A percentile compares a stretch with the other conserved stretches of the same genome.
phyloP scores from a whole-genome alignment of 1,140 invertebrate genomes.

The Drosophila ironensis region DNA sequence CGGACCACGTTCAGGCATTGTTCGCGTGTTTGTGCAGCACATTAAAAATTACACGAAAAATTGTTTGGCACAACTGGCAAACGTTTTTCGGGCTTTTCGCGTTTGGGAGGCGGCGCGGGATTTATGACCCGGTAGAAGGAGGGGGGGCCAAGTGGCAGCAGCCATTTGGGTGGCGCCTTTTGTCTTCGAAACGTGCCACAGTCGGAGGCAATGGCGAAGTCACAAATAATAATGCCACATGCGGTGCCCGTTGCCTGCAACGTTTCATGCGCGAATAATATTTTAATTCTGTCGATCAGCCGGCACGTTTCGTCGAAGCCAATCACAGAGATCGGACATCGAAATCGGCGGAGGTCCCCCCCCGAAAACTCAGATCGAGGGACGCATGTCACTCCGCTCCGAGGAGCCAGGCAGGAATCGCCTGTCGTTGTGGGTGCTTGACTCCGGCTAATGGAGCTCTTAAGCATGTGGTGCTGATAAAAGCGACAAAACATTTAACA shows the following conservation, averaged over 20 bases:
- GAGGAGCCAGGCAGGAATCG: conserved; percentile 9
- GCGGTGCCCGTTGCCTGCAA: conserved; percentile 60
- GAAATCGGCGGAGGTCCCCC: conserved; percentile 35
- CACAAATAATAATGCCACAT: conserved; percentile 64
- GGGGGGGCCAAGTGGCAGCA: conserved; percentile 38
- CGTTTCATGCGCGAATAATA: conserved; percentile 67
- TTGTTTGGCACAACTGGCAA: conserved; percentile 45
- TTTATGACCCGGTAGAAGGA: conserved; percentile 58
- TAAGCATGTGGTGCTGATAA: conserved; percentile 60
- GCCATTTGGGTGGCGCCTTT: conserved; percentile 75
- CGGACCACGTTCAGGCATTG: conserved; percentile 31
- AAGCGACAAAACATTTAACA: conserved; percentile 76
- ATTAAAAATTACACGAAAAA: conserved; percentile 71
- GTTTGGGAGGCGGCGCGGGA: conserved; percentile 12
- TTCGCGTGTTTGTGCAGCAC: conserved; percentile 47
- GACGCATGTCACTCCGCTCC: conserved; percentile 48
- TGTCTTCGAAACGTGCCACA: conserved; percentile 70
- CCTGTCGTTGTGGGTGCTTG: conserved; percentile 19
- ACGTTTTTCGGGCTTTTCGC: conserved; percentile 16
- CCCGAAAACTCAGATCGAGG: background rate
- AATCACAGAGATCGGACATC: conserved; percentile 54
- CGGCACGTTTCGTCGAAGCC: conserved; percentile 56
- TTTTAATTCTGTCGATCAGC: conserved; percentile 69
- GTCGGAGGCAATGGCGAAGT: conserved; percentile 21
- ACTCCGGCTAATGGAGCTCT: conserved; percentile 60